Percentiles rank a stretch among this genome's conserved stretches.
phyloP scores from a whole-genome alignment of 2,113 vertebrate species.

The Calyptommatus sinebrachiatus region DNA sequence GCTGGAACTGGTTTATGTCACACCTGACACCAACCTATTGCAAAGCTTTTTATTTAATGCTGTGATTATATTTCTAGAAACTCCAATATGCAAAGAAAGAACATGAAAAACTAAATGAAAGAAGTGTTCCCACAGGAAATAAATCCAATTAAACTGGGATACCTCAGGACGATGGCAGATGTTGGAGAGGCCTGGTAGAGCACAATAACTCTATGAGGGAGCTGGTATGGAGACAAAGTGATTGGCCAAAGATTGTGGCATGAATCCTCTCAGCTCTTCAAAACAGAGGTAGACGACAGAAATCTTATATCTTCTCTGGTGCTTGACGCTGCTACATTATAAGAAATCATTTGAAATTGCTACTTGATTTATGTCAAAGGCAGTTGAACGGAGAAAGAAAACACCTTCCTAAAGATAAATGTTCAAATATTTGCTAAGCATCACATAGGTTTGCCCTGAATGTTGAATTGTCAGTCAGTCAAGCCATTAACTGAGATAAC shows the following conservation, averaged over 20 bases:
- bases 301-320: background rate
- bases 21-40: too few relatives aligned
- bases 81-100: too few relatives aligned
- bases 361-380: background rate
- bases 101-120: too few relatives aligned
- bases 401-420: background rate
- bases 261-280: background rate
- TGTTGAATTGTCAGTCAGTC: slow-evolving; percentile 44
- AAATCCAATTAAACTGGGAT: too few relatives aligned
- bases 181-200: too few relatives aligned
- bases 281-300: background rate
- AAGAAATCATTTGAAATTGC: background rate
- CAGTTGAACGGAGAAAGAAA: background rate
- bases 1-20: too few relatives aligned
- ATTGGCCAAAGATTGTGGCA: background rate
- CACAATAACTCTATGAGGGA: background rate
- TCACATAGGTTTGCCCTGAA: background rate
- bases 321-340: background rate
- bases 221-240: background rate
- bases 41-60: too few relatives aligned
- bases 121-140: too few relatives aligned
- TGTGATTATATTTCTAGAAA: too few relatives aligned
- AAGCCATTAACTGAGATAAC: slow-evolving; percentile 59
- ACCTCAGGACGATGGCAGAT: too few relatives aligned
- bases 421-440: background rate